Evolutionary conservation across 2,888 invertebrate species (phyloP), one percentile per base, ranked within the genome.

Genomic region (Hypsopygia costalis): DNA sequence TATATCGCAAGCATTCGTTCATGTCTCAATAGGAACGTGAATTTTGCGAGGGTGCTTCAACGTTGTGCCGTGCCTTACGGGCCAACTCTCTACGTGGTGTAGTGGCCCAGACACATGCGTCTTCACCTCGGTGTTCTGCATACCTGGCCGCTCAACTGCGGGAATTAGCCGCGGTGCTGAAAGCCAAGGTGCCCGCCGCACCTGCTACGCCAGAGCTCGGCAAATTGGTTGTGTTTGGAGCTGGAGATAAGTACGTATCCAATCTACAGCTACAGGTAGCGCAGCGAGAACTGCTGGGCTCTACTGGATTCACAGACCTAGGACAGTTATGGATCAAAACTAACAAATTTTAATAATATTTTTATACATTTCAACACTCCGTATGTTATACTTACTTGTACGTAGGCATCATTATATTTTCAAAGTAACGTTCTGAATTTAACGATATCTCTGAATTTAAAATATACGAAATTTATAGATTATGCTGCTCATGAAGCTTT

Each of bases 21-120:
- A 4, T 16, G 4, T 16, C 3, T 29, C 8, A 9, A 10, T 10
- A 95, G 95, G 95, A 95, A 64, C 91, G 94, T 42, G 94, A 95
- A 11, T 93, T 95, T 64, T 95, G 95, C 55, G 86, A 94, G 51
- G 96, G 95, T 0, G 94, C 95, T 0, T 95, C 95, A 0, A 91
- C 94, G 0, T 85, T 95, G 46, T 92, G 92, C 36, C 92, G 92
- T 49, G 90, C 94, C 0, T 82, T 95, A n/a, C 90, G 91, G 0
- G 88, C 89, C 6, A 85, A 91, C 48, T 90, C 92, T 34, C 75
- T 95, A 1, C 90, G 91, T 7, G 96, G 96, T 1, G 93, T 93
- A 11, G 93, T 96, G 0, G 91, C 95, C 0, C 93, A 95, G 61
- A 95, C 95, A 0, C 95, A 96, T 59, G 91, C 95, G 0, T 92